A percentile compares a stretch with the other conserved stretches of the same genome.
Conservation (phyloP, 37 sponge, comb jelly and placozoan species). For the Diacarnus erythraeanus region DNA sequence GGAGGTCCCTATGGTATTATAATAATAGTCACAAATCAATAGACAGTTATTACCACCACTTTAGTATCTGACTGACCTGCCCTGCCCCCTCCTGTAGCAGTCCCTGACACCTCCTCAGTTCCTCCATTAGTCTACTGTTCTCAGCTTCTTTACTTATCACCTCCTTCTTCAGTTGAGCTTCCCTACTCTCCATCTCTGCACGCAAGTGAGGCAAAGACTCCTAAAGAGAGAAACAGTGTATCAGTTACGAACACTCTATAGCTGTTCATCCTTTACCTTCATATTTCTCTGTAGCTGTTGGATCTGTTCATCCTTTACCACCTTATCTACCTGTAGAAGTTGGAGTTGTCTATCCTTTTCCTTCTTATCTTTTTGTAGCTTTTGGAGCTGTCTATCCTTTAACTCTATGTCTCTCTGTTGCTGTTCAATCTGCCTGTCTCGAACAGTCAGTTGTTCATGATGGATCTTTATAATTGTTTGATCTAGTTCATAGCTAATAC, state of each 20-base stretch:
- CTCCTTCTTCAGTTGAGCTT: neutral
- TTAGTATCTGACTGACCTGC: neutral
- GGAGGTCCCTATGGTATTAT: neutral
- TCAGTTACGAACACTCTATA: neutral
- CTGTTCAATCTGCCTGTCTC: neutral
- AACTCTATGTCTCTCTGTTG: neutral
- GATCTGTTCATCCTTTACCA: neutral
- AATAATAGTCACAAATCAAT: neutral
- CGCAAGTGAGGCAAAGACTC: neutral
- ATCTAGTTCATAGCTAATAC: no score
- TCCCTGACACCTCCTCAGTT: neutral
- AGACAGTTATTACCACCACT: neutral
- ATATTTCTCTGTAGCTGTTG: neutral
- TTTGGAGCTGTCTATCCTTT: neutral
- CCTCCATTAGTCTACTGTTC: neutral
- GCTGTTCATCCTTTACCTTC: neutral
- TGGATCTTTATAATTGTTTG: no score
- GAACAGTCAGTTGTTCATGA: no score
- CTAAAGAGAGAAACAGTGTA: neutral
- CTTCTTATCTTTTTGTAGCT: neutral
- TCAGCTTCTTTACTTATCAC: neutral
- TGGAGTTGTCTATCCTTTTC: neutral
- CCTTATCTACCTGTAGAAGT: neutral
- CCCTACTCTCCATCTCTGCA: neutral
- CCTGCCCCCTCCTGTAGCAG: neutral